phyloP scores from a whole-genome alignment of 1,140 invertebrate species.

The Drosophila trapezifrons region DNA sequence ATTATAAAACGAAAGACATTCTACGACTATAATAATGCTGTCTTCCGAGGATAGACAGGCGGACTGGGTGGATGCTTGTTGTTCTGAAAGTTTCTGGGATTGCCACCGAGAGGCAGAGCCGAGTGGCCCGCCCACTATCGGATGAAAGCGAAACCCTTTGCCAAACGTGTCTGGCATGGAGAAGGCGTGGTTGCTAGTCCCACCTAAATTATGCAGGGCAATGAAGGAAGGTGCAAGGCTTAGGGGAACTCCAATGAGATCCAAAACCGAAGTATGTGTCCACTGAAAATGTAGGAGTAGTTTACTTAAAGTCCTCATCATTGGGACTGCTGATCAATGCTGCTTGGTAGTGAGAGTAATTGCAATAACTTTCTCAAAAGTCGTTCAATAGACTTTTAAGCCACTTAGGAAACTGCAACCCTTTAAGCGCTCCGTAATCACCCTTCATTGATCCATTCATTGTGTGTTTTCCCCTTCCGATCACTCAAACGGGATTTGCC shows the following conservation, averaged over 20 bases:
- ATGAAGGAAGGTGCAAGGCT: neutral
- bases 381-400: conserved; percentile 20
- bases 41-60: conserved; percentile 28
- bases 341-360: neutral
- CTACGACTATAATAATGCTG: conserved; percentile 60
- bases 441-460: conserved; percentile 33
- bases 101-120: neutral
- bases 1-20: conserved; percentile 73
- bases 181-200: conserved; percentile 25
- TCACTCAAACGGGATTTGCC: conserved; percentile 26
- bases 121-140: conserved; percentile 8
- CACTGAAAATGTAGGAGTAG: neutral
- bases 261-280: no score
- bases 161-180: conserved; percentile 44
- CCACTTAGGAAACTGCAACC: conserved; percentile 20
- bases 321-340: neutral
- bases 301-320: neutral
- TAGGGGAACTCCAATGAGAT: neutral
- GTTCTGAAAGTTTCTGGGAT: conserved; percentile 33
- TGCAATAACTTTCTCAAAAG: conserved; percentile 8
- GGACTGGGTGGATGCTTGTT: conserved; percentile 18
- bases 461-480: conserved; percentile 6
- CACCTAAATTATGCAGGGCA: conserved; percentile 20
- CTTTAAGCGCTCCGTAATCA: conserved; percentile 17
- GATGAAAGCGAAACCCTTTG: conserved; percentile 48